These are phyloP conservation scores for Enteromius afrohamiltoni DNA, from an alignment of 2,797 vertebrate species.

Conservation along the genomic window DNA sequence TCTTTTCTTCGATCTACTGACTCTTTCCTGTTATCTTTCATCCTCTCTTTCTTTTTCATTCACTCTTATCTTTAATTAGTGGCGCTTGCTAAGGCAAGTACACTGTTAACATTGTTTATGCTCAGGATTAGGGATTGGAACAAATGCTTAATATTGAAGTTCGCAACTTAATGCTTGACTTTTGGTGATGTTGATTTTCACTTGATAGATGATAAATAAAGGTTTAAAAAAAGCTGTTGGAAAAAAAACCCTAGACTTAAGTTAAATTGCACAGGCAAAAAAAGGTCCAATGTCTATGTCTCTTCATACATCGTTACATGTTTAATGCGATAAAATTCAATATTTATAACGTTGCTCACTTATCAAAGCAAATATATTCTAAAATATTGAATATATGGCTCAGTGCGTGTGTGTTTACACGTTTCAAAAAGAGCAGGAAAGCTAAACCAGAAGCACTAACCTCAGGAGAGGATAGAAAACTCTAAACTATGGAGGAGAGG, in stretches of 20 bases:
- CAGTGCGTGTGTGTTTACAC: not conserved
- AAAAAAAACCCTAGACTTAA: not conserved
- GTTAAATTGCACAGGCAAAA: not conserved
- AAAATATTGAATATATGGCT: not conserved
- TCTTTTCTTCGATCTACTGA: slow-evolving; percentile 1
- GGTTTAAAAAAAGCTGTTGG: not conserved
- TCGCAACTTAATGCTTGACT: not conserved
- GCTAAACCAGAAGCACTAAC: not conserved
- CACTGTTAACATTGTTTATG: no score
- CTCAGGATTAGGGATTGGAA: not conserved
- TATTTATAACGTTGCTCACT: not conserved
- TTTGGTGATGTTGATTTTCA: not conserved
- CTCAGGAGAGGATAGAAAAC: slow-evolving; percentile 5
- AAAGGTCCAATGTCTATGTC: not conserved
- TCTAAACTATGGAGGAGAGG: slow-evolving; percentile 10
- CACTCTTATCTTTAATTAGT: not conserved
- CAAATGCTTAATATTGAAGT: slow-evolving; percentile 5
- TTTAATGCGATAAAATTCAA: not conserved
- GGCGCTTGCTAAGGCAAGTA: not conserved
- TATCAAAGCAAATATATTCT: not conserved
- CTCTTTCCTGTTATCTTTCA: slow-evolving; percentile 7
- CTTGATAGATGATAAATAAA: not conserved
- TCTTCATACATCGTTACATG: not conserved
- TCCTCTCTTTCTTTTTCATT: slow-evolving; percentile 16
- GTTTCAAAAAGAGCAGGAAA: not conserved